A percentile compares a stretch with the other conserved stretches of the same genome.
These are phyloP conservation scores for Acanthurus tractus DNA, from an alignment of 2,797 vertebrate genomes.

Conservation along the genomic window DNA sequence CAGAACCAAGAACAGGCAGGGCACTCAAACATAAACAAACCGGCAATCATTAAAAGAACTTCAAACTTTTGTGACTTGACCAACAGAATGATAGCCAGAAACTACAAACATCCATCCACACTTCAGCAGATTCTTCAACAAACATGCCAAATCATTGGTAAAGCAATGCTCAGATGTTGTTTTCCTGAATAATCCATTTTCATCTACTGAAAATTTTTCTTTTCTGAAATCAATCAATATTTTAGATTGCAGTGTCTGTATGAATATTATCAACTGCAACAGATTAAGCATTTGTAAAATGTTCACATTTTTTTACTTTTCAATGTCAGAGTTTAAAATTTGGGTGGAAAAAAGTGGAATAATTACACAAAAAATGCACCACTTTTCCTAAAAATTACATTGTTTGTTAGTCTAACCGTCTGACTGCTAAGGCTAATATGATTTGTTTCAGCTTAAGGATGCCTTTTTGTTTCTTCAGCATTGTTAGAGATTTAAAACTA, in stretches of 20 bases:
- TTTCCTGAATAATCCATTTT: not conserved
- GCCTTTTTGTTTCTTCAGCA: not conserved
- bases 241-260: not conserved
- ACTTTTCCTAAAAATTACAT: not conserved
- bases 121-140: not conserved
- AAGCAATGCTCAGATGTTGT: not conserved
- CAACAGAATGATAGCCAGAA: not conserved
- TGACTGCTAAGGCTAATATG: not conserved
- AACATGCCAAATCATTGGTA: not conserved
- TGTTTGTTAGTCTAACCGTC: not conserved
- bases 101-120: not conserved
- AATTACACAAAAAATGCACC: not conserved
- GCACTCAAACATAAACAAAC: slow-evolving; percentile 17
- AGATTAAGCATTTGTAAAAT: slow-evolving; percentile 7
- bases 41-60: not conserved
- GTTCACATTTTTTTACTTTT: not conserved
- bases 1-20: not conserved
- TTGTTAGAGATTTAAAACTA: not conserved
- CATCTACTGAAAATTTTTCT: not conserved
- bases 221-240: not conserved
- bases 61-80: not conserved
- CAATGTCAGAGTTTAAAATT: not conserved
- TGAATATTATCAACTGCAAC: not conserved
- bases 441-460: not conserved
- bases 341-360: not conserved